These are phyloP conservation scores for Micropoecilia bifurca DNA, from an alignment of 2,797 vertebrate species.

Conservation along the genomic window DNA sequence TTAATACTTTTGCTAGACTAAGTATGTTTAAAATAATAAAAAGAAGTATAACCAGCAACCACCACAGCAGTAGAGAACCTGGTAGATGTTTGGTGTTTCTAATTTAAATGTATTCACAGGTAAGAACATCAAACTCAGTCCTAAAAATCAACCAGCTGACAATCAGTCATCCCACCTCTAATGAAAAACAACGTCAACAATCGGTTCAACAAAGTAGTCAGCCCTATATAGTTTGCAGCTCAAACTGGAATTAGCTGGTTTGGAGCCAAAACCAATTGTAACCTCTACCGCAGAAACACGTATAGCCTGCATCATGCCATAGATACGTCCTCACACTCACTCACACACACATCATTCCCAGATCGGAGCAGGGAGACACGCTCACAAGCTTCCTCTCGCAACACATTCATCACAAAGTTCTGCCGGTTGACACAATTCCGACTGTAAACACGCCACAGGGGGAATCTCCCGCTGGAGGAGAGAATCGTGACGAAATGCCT, in stretches of 20 bases:
- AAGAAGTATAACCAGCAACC: not conserved
- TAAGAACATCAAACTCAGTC: not conserved
- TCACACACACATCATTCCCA: constrained; percentile 1
- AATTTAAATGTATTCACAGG: not conserved
- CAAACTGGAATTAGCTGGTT: constrained; percentile 5
- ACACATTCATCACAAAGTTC: constrained; percentile 68
- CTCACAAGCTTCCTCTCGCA: constrained; percentile 37
- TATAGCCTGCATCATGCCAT: constrained; percentile 4
- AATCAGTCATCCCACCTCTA: not conserved
- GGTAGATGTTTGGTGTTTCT: not conserved
- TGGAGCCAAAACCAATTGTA: not conserved
- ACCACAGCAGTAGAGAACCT: not conserved
- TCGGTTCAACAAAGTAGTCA: not conserved
- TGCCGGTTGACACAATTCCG: constrained; percentile 64
- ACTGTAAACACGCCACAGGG: constrained; percentile 68
- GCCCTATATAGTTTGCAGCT: not conserved
- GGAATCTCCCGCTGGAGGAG: constrained; percentile 48
- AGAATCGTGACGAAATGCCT: constrained; percentile 32
- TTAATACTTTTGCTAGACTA: not conserved
- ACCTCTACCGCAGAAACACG: constrained; percentile 4
- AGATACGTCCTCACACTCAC: not conserved
- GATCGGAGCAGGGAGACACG: constrained; percentile 21
- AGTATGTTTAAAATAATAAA: not conserved
- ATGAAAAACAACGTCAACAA: not conserved
- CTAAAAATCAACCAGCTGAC: not conserved